Evolutionary conservation across 2,797 vertebrate species (phyloP).

Genomic region (Aulostomus chinensis): DNA sequence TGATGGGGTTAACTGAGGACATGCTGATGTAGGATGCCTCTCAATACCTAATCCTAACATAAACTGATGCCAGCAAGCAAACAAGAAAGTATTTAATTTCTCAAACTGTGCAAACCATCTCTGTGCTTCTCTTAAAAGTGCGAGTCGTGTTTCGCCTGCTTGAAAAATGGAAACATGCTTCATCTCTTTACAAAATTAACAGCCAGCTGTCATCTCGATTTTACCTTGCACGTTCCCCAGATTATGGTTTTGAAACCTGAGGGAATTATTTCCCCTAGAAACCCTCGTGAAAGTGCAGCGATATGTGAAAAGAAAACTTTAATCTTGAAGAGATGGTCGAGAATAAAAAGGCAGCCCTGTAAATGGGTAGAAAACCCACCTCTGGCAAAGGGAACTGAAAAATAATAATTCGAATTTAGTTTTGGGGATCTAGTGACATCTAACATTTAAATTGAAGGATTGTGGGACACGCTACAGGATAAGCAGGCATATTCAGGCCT

Average conservation of each 20-base stretch:
- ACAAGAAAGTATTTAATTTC: constrained; percentile 35
- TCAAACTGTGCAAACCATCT: constrained; percentile 28
- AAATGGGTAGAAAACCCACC: too few relatives aligned
- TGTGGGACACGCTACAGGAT: too few relatives aligned
- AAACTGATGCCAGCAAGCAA: constrained; percentile 21
- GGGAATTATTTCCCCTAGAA: constrained; percentile 6
- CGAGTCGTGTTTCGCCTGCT: constrained; percentile 4
- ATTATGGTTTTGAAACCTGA: constrained; percentile 10
- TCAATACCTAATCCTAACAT: constrained; percentile 7
- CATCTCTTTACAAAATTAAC: too few relatives aligned
- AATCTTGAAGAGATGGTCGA: too few relatives aligned
- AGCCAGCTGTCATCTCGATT: background rate
- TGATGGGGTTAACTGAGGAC: constrained; percentile 22
- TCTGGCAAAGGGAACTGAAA: too few relatives aligned
- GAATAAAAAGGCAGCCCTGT: too few relatives aligned
- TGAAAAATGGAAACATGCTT: background rate
- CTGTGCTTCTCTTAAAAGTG: constrained; percentile 19
- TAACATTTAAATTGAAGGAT: too few relatives aligned
- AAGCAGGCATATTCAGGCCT: too few relatives aligned
- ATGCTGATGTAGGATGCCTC: constrained; percentile 22
- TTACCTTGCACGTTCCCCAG: background rate
- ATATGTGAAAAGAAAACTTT: too few relatives aligned
- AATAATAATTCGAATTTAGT: too few relatives aligned
- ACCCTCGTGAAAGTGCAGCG: background rate
- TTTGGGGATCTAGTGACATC: too few relatives aligned